A percentile compares a stretch with the other conserved stretches of the same genome.
phyloP scores from a whole-genome alignment of 2,113 vertebrate genomes.

The Hemichromis elongatus region DNA sequence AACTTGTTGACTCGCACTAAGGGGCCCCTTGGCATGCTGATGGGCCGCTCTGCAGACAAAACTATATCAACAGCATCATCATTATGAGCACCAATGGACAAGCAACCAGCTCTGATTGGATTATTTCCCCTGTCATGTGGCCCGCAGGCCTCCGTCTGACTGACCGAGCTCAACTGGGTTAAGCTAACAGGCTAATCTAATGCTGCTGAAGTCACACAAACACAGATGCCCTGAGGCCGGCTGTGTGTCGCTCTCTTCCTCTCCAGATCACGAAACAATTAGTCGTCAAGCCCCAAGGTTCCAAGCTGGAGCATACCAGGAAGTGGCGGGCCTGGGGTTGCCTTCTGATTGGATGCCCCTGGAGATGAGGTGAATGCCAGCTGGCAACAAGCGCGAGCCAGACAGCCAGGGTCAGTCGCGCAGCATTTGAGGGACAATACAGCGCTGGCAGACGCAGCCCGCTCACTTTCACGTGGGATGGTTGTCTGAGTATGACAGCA shows the following conservation, averaged over 20 bases:
- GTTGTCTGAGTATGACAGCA: background rate
- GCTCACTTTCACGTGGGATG: background rate
- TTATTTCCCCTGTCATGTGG: conserved; percentile 20
- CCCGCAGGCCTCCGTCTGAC: conserved; percentile 26
- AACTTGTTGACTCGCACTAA: conserved; percentile 50
- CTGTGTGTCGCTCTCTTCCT: background rate
- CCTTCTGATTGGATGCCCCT: conserved; percentile 41
- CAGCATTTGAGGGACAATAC: conserved; percentile 46
- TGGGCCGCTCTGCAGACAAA: conserved; percentile 34
- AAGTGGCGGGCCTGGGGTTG: conserved; percentile 20
- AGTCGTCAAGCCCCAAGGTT: background rate
- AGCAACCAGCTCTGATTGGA: conserved; percentile 26
- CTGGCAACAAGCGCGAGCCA: conserved; percentile 26
- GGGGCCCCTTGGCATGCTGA: conserved; percentile 22
- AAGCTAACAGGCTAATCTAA: conserved; percentile 30
- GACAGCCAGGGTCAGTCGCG: conserved; percentile 19
- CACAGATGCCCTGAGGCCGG: background rate
- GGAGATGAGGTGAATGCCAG: conserved; percentile 44
- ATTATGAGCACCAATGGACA: conserved; percentile 11
- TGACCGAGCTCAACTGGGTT: conserved; percentile 5
- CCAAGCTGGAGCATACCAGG: conserved; percentile 10
- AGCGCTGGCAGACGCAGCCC: conserved; percentile 24
- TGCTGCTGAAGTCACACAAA: background rate
- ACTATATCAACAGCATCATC: conserved; percentile 43
- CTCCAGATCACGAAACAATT: conserved; percentile 30